Base-by-base conservation (phyloP, 2,888 invertebrate genomes). In the Leucoptera coffeella region DNA sequence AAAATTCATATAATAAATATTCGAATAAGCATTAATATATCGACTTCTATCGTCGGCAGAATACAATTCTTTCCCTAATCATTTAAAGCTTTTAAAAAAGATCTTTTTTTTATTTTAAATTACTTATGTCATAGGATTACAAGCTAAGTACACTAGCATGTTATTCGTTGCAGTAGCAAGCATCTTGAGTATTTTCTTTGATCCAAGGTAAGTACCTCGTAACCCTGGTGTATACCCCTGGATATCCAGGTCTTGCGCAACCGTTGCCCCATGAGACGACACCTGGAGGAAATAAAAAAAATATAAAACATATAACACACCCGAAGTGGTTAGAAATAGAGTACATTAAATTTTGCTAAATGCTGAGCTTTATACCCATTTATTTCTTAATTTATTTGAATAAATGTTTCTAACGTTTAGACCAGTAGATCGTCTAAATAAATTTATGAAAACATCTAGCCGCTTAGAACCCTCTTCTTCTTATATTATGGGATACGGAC, bases 181-280 rank as follows among this genome's bases (percentile, higher is more conserved):
- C 86, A 42, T 90, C 89, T 40, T 74, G 74, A 2, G 88, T 78
- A 46, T 89, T 83, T 34, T 81, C 79, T 33, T 73, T 55, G 37
- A 90, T 87, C 90, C 90, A 91, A 39, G 82, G 77, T 26, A 89
- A 50, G 53, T 85, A 90, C 39, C 81, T 78, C n/a, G 84, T 85
- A 19, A 90, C 80, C 35, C 89, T 69, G 1, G 88, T 87, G 50
- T 90, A 90, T 2, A 90, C 88, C 2, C 90, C 90, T 0, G 88
- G 88, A 53, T 86, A 89, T 10, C 87, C 86, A 5, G 81, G 78
- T 32, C 89, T 72, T 1, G 88, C 89, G 47, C 90, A 91, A 12
- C 90, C 90, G 45, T 89, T 88, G 15, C 90, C 90, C 90, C 90
- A 91, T 0, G 89, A 89, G 1, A 90, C 89, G 11, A 91, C 77